Conservation (phyloP, 2,888 invertebrate species). For the Leucania comma region DNA sequence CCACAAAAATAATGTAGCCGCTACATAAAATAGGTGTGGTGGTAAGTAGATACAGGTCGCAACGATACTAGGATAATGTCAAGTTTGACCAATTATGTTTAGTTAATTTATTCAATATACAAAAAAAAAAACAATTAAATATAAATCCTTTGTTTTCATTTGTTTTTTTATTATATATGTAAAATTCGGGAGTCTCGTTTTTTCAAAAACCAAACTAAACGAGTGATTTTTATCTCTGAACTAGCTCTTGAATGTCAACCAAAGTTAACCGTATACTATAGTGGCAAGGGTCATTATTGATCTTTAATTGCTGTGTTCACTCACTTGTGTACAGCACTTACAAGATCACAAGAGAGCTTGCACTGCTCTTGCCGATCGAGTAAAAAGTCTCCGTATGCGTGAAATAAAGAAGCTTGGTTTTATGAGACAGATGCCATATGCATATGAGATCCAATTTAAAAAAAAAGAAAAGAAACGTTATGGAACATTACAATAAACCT, state of each 20-base stretch:
- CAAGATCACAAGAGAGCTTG: neutral
- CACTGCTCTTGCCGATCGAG: neutral
- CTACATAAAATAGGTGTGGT: neutral
- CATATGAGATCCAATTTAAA: neutral
- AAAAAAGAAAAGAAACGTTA: neutral
- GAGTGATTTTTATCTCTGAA: neutral
- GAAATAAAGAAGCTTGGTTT: neutral
- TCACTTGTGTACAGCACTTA: too few species aligned
- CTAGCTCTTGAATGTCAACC: neutral
- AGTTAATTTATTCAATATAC: conserved; percentile 10
- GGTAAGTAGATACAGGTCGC: neutral
- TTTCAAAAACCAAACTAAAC: too few species aligned
- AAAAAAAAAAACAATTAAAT: neutral
- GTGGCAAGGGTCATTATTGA: too few species aligned
- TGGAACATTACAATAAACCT: neutral
- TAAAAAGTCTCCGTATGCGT: neutral
- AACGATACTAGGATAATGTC: neutral
- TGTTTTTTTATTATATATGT: neutral
- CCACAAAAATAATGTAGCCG: neutral
- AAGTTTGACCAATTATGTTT: conserved; percentile 20
- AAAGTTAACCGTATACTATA: neutral
- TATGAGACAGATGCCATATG: neutral
- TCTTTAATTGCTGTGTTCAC: too few species aligned
- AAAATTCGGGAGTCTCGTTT: neutral
- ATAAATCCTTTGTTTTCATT: conserved; percentile 22